Evolutionary conservation across 53 echinoderm and acorn worm species (phyloP).

Genomic region (Paelopatides confundens): DNA sequence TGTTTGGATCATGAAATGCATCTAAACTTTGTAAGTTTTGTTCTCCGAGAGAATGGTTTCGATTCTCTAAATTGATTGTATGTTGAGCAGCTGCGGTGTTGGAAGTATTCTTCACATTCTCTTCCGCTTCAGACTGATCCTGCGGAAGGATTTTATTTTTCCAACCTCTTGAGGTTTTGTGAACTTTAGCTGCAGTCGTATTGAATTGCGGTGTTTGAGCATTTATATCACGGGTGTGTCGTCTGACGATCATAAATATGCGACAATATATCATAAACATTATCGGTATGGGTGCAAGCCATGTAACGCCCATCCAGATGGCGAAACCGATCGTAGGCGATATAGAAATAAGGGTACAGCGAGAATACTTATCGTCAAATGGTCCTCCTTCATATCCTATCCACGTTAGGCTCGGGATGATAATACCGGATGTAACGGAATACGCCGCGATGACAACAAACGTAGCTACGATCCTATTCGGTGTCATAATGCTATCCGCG

Average conservation of each 20-base stretch:
- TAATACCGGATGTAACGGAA: constrained; percentile 8
- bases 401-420: constrained; percentile 35
- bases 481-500: constrained; percentile 18
- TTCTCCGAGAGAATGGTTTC: too few species aligned
- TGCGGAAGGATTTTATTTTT: neutral
- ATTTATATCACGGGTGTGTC: constrained; percentile 22
- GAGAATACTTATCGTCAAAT: neutral
- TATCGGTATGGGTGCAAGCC: constrained; percentile 30
- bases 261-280: constrained; percentile 23
- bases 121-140: too few species aligned
- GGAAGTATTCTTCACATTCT: too few species aligned
- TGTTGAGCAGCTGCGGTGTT: too few species aligned
- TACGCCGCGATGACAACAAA: constrained; percentile 24
- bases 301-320: constrained; percentile 6
- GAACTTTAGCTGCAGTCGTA: neutral
- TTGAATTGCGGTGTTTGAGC: neutral
- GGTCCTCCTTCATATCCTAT: constrained; percentile 6
- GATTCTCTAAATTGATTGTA: too few species aligned
- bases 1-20: too few species aligned
- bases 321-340: constrained; percentile 1
- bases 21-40: too few species aligned
- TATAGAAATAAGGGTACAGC: constrained; percentile 2
- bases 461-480: neutral
- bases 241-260: constrained; percentile 10
- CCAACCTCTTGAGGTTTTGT: neutral